Percentiles rank a stretch among this genome's conserved stretches.
These are phyloP conservation scores for Ostrea edulis DNA, from an alignment of 1,140 invertebrate genomes.

Conservation along the genomic window DNA sequence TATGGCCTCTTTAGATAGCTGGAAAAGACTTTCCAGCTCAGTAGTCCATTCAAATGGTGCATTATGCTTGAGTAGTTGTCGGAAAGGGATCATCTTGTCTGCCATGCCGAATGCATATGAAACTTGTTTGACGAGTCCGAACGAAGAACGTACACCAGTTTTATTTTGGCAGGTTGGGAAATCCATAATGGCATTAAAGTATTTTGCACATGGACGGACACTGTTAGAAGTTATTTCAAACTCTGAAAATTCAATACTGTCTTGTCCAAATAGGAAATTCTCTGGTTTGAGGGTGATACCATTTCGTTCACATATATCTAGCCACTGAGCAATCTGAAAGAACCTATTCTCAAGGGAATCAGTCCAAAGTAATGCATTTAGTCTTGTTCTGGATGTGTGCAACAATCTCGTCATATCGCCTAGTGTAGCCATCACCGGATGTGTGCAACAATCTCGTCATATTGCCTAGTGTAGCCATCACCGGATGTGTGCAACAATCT, in stretches of 20 bases:
- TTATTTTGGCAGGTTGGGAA: constrained; percentile 58
- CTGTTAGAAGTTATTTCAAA: constrained; percentile 63
- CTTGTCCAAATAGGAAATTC: constrained; percentile 65
- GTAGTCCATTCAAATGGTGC: constrained; percentile 55
- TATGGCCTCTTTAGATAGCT: constrained; percentile 9
- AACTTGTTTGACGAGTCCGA: constrained; percentile 41
- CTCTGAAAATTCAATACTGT: constrained; percentile 66
- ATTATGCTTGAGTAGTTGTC: constrained; percentile 54
- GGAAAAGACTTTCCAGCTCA: constrained; percentile 52
- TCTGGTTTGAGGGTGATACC: constrained; percentile 71
- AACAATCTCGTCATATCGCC: constrained; percentile 59
- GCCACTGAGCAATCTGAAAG: constrained; percentile 54
- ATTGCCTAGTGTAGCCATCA: too few relatives aligned
- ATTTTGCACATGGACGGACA: constrained; percentile 51
- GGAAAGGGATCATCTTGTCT: constrained; percentile 53
- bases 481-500: too few relatives aligned
- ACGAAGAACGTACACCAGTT: constrained; percentile 61
- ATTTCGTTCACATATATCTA: constrained; percentile 60
- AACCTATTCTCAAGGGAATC: constrained; percentile 54
- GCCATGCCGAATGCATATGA: constrained; percentile 58
- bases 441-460: background rate
- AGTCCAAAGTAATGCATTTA: constrained; percentile 62
- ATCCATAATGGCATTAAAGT: constrained; percentile 53
- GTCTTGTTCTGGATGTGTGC: constrained; percentile 59
- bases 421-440: constrained; percentile 60